These are phyloP conservation scores for Thalassoma bifasciatum DNA, from an alignment of 2,113 vertebrate genomes.

Conservation along the genomic window DNA sequence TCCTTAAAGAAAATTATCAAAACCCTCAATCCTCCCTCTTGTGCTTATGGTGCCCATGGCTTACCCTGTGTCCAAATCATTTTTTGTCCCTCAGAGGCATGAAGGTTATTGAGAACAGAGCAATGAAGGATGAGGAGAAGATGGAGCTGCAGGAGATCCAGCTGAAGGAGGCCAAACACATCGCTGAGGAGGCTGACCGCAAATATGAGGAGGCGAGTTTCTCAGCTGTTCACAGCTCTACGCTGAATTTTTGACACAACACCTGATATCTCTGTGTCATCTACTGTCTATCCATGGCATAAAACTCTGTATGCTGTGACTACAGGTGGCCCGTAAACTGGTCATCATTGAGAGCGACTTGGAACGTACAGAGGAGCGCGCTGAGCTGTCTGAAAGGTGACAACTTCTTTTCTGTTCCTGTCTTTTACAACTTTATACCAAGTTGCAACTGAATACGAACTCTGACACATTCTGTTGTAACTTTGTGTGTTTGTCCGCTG, in stretches of 20 bases:
- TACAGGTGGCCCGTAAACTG: constrained; percentile 97
- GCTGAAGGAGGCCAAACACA: constrained; percentile 98
- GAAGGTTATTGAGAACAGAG: constrained; percentile 99
- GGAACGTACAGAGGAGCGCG: constrained; percentile 97
- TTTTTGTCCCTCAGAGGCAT: constrained; percentile 88
- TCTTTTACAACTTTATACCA: background rate
- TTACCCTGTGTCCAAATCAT: background rate
- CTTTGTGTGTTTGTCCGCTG: background rate
- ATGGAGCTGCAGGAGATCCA: constrained; percentile 99
- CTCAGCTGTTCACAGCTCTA: constrained; percentile 27
- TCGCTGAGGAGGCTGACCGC: constrained; percentile 98
- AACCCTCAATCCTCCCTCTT: background rate
- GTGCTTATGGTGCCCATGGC: background rate
- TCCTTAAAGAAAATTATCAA: background rate
- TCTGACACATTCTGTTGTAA: background rate
- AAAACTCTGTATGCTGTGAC: constrained; percentile 16
- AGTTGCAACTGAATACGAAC: background rate
- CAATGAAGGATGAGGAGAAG: constrained; percentile 98
- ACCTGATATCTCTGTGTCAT: background rate
- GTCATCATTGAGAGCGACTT: constrained; percentile 99
- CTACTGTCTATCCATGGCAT: background rate
- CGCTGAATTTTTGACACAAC: constrained; percentile 6
- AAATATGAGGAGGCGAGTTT: constrained; percentile 96
- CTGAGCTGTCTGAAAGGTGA: constrained; percentile 96
- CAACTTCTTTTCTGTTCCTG: constrained; percentile 14